Conservation (phyloP, 2,797 vertebrate species). For the Poeciliopsis presidionis region DNA sequence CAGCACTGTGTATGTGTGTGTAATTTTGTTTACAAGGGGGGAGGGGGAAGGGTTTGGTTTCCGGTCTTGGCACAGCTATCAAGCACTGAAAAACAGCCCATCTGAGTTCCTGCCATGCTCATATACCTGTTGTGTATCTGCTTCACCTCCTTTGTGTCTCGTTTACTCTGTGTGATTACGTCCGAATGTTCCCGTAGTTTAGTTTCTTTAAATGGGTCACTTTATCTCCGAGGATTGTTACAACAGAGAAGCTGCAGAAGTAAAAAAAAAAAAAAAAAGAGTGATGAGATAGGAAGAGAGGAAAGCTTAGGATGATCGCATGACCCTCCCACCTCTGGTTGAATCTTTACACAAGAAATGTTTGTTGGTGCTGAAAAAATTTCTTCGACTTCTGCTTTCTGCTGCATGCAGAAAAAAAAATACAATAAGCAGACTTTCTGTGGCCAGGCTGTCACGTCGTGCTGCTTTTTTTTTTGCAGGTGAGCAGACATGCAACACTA, state of each 20-base stretch:
- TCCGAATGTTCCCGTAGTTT: not conserved
- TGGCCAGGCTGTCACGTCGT: conserved; percentile 9
- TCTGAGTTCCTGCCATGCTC: conserved; percentile 2
- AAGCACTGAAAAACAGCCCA: conserved; percentile 42
- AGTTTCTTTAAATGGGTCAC: not conserved
- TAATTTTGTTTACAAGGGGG: conserved; percentile 31
- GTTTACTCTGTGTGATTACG: not conserved
- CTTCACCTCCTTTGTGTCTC: not conserved
- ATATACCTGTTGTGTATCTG: conserved; percentile 15
- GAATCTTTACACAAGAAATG: conserved; percentile 3
- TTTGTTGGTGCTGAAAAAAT: conserved; percentile 25
- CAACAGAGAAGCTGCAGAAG: not conserved
- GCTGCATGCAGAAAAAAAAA: conserved; percentile 40
- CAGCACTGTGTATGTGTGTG: conserved; percentile 23
- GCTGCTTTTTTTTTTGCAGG: not conserved
- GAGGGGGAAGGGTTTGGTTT: conserved; percentile 60
- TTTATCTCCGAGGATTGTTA: conserved; percentile 6
- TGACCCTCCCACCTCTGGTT: not conserved
- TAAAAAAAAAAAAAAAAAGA: not conserved
- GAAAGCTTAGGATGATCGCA: conserved; percentile 7
- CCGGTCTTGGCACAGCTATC: conserved; percentile 48
- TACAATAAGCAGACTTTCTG: conserved; percentile 24
- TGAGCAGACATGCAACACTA: not conserved
- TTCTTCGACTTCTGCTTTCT: conserved; percentile 58
- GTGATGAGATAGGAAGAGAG: not conserved